A percentile compares a stretch with the other conserved stretches of the same genome.
Evolutionary conservation across 2,888 invertebrate genomes (phyloP).

Genomic region (Lithosia quadra): DNA sequence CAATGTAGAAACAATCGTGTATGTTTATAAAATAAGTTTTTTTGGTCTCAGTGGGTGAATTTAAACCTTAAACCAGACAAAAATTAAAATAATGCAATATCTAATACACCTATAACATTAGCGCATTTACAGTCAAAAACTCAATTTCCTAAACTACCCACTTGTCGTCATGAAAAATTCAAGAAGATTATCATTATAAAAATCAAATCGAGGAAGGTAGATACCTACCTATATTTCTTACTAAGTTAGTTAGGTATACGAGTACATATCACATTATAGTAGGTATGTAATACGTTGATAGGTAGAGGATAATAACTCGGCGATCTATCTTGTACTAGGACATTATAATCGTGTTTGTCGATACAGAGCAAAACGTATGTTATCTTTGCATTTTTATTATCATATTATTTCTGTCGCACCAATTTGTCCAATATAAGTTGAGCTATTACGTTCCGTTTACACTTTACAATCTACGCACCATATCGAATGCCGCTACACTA

Average conservation of each 20-base stretch:
- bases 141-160: background rate
- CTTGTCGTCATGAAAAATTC: background rate
- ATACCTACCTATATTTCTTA: background rate
- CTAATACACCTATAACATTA: too few species aligned
- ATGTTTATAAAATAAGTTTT: conserved; percentile 6
- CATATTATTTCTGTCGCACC: conserved; percentile 31
- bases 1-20: background rate
- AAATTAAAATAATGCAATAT: too few species aligned
- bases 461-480: conserved; percentile 33
- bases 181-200: background rate
- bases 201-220: background rate
- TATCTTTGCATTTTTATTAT: conserved; percentile 26
- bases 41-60: background rate
- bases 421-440: conserved; percentile 42
- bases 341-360: conserved; percentile 1
- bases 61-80: too few species aligned
- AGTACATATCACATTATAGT: background rate
- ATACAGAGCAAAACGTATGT: conserved; percentile 6
- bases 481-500: conserved; percentile 36
- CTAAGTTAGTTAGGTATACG: background rate
- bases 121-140: background rate
- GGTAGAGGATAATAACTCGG: background rate
- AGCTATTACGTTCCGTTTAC: conserved; percentile 48
- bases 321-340: background rate
- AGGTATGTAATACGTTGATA: background rate